Evolutionary conservation across 1,140 invertebrate species (phyloP), one percentile per base, ranked within the genome.

Genomic region (Drosophila rufa): DNA sequence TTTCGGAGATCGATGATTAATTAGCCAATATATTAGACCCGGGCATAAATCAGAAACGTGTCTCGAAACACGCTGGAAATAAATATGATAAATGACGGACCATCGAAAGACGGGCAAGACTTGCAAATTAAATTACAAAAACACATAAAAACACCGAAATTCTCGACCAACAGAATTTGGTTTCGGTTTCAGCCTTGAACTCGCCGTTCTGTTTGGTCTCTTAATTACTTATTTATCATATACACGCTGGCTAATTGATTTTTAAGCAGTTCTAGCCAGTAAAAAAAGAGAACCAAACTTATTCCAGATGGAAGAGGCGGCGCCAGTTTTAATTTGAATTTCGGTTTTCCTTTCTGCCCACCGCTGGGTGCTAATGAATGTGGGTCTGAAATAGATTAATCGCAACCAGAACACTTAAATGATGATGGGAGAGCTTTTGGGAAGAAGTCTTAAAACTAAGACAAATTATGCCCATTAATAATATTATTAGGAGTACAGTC

Each of bases 161-260:
- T 71, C 58, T 64, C 60, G 53, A 11, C 14, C 36, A 40, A 56
- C 14, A 56, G 51, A 30, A 47, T 62, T 67, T 57, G 62, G 36
- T 67, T 76, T 59, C 55, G 36, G 45, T 64, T 46, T 82, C 64
- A 75, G 75, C 84, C 84, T 89, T 89, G 85, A 89, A 89, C 84
- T 73, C 85, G 38, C 53, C 58, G 43, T 48, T 73, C 57, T 48
- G 50, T 76, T 66, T 64, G 40, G 30, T 84, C 66, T 47, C 51
- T 80, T 87, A 89, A 87, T 87, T 90, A 65, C 48, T 82, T 86
- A 80, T 82, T 80, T 87, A 90, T 73, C 70, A 60, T 74, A 73
- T 73, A 51, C 73, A 50, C 36, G 50, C 38, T 55, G 55, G 64
- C 70, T 76, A 87, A 87, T 87, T 87, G 76, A 87, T 80, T 87